Evolutionary conservation across 2,888 invertebrate genomes (phyloP).

Genomic region (Bhutanitis thaidina): DNA sequence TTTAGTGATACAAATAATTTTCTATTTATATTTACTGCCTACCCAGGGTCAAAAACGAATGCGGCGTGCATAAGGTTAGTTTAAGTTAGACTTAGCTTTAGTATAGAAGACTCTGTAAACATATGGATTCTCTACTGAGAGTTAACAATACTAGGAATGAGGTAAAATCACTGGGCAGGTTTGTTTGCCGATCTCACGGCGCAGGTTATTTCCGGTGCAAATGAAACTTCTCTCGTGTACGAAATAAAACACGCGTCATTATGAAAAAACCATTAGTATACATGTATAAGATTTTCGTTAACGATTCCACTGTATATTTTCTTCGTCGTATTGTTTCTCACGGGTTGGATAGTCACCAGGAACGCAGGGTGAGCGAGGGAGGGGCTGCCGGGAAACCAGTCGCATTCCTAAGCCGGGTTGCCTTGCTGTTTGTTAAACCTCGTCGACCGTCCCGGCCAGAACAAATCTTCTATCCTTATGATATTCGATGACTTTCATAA

Average conservation of each 20-base stretch:
- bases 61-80: too few relatives aligned
- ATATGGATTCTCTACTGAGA: conserved; percentile 3
- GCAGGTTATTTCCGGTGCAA: conserved; percentile 50
- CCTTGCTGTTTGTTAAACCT: conserved; percentile 32
- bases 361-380: conserved; percentile 27
- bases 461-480: conserved; percentile 27
- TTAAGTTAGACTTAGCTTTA: not conserved
- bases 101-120: conserved; percentile 12
- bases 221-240: conserved; percentile 28
- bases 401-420: conserved; percentile 41
- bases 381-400: conserved; percentile 39
- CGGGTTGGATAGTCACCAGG: conserved; percentile 29
- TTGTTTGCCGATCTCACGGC: conserved; percentile 68
- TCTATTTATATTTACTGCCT: too few relatives aligned
- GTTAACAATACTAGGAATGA: conserved; percentile 24
- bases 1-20: too few relatives aligned
- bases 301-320: conserved; percentile 28
- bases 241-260: conserved; percentile 8
- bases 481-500: conserved; percentile 8
- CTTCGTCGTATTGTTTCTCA: conserved; percentile 37
- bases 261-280: conserved; percentile 11
- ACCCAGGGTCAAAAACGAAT: too few relatives aligned
- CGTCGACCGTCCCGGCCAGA: conserved; percentile 26
- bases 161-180: conserved; percentile 20
- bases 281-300: conserved; percentile 22